Evolutionary conservation across 2,888 invertebrate genomes (phyloP).

Genomic region (Idaea straminata): DNA sequence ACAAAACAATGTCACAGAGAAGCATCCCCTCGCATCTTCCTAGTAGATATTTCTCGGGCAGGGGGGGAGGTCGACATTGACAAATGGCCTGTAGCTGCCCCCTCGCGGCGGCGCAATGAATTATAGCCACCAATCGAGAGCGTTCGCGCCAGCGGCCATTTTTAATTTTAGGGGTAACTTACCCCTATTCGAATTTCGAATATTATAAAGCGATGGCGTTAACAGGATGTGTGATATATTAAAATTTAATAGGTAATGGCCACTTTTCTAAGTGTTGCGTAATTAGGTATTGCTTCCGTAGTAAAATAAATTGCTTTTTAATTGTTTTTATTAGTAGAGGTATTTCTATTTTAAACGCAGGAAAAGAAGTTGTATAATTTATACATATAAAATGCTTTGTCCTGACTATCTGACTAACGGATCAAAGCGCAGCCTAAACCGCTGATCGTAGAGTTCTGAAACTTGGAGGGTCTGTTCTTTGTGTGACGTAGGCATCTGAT

Average conservation of each 20-base stretch:
- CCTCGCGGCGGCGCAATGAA: constrained; percentile 70
- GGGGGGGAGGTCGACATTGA: constrained; percentile 66
- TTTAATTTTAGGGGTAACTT: constrained; percentile 77
- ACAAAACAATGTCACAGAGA: constrained; percentile 54
- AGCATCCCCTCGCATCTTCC: constrained; percentile 62
- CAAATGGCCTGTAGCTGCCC: constrained; percentile 67
- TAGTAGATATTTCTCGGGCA: constrained; percentile 59
- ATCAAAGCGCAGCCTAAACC: no score
- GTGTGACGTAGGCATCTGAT: no score
- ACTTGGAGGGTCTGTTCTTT: no score
- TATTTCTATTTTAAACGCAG: no score
- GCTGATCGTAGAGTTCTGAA: no score
- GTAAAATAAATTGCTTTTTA: neutral
- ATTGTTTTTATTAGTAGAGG: neutral
- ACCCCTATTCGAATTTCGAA: constrained; percentile 56
- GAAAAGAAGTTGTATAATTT: no score
- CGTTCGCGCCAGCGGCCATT: constrained; percentile 72
- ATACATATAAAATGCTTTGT: no score
- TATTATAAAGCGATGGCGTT: constrained; percentile 40
- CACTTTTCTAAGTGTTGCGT: neutral
- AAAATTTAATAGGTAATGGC: neutral
- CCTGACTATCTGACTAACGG: no score
- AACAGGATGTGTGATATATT: constrained; percentile 19
- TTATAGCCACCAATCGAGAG: constrained; percentile 76
- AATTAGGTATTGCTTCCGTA: neutral